A percentile compares a stretch with the other conserved stretches of the same genome.
Evolutionary conservation across 1,140 invertebrate genomes (phyloP).

Genomic region (Drosophila saltans): DNA sequence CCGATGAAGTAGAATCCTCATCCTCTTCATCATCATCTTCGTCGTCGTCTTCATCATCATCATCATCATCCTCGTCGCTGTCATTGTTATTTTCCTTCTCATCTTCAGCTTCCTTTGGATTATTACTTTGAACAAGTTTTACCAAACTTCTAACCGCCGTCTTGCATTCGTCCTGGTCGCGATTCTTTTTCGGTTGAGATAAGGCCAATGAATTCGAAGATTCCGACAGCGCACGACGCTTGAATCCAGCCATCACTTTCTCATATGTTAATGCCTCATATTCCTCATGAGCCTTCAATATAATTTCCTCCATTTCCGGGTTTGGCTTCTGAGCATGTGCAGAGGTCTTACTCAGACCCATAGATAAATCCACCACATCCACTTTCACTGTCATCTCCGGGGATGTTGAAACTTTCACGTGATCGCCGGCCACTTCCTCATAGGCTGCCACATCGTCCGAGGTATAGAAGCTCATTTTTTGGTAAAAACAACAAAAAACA

Average conservation of each 20-base stretch:
- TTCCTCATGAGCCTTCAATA: conserved; percentile 39
- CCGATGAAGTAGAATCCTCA: not conserved
- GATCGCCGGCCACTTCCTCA: conserved; percentile 35
- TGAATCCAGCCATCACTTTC: conserved; percentile 28
- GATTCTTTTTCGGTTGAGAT: not conserved
- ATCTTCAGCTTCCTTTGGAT: not conserved
- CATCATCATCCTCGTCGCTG: not conserved
- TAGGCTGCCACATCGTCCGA: conserved; percentile 36
- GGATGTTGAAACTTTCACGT: not conserved
- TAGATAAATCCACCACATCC: not conserved
- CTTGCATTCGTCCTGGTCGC: not conserved
- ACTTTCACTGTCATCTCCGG: not conserved
- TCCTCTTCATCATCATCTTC: not conserved
- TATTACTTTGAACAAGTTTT: no score
- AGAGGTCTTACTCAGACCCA: not conserved
- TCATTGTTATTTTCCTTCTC: not conserved
- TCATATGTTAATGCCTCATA: conserved; percentile 30
- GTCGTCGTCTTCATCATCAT: not conserved
- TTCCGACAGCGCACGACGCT: conserved; percentile 19
- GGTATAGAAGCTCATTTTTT: conserved; percentile 18
- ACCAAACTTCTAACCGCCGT: not conserved
- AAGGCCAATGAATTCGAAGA: not conserved
- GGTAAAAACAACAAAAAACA: not conserved
- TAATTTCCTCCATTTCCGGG: conserved; percentile 28
- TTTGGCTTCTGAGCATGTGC: not conserved